phyloP scores from a whole-genome alignment of 2,113 vertebrate species.

The Carassius auratus region DNA sequence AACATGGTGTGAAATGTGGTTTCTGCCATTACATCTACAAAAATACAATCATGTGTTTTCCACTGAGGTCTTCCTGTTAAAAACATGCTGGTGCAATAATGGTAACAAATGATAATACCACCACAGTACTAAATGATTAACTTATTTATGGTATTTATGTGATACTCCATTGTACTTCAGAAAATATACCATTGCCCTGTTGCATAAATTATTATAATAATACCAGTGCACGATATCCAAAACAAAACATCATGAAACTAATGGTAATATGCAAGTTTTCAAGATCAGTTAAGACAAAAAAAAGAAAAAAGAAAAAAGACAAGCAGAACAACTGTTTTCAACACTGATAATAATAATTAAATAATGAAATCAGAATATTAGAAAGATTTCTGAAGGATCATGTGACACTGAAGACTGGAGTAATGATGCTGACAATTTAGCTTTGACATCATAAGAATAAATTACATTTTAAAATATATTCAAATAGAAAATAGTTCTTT shows the following conservation, averaged over 20 bases:
- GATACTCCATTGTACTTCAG: too few species aligned
- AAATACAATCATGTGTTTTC: too few species aligned
- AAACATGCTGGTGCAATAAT: neutral
- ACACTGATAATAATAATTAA: neutral
- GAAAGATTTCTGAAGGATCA: neutral
- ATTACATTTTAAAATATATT: neutral
- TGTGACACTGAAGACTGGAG: neutral
- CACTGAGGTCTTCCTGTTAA: neutral
- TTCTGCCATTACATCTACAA: slow-evolving; percentile 21
- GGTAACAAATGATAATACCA: neutral
- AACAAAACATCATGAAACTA: too few species aligned
- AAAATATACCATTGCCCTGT: too few species aligned
- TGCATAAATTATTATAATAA: too few species aligned
- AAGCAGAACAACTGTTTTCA: neutral
- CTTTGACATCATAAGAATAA: neutral
- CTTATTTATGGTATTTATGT: neutral
- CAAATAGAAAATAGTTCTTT: neutral
- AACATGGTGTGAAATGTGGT: neutral
- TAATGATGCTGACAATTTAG: neutral
- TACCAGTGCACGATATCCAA: too few species aligned
- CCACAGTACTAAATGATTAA: neutral
- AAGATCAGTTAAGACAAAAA: too few species aligned
- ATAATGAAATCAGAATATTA: neutral
- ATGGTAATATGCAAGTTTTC: too few species aligned
- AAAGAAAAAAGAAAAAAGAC: too few species aligned